phyloP scores from a whole-genome alignment of 1,140 invertebrate species.

The Listronotus oregonensis region DNA sequence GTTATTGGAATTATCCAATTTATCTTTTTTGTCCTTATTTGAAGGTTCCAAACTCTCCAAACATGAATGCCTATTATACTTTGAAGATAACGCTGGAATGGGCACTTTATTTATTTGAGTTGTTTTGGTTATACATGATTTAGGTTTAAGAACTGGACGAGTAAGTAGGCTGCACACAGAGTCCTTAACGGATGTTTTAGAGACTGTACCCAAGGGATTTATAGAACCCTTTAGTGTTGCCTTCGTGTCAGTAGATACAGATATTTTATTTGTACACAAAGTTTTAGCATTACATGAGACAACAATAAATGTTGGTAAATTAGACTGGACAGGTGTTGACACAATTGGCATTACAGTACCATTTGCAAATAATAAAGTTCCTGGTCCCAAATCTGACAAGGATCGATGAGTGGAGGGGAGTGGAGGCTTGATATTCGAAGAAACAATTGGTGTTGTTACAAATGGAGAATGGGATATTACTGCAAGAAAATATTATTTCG shows the following conservation, averaged over 20 bases:
- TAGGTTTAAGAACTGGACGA: slow-evolving; percentile 41
- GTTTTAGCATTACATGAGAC: slow-evolving; percentile 20
- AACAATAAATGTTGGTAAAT: slow-evolving; percentile 31
- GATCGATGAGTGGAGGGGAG: slow-evolving; percentile 18
- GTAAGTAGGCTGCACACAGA: slow-evolving; percentile 9
- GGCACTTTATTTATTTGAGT: slow-evolving; percentile 74
- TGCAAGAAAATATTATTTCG: slow-evolving; percentile 28
- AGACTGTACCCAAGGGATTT: neutral
- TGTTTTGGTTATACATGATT: slow-evolving; percentile 60
- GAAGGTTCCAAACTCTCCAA: neutral
- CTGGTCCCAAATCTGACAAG: slow-evolving; percentile 40
- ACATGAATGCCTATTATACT: slow-evolving; percentile 41
- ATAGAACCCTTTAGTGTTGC: neutral
- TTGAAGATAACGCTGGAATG: slow-evolving; percentile 66
- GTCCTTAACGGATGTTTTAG: slow-evolving; percentile 23
- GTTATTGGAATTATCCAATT: neutral
- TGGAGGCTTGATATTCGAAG: slow-evolving; percentile 35
- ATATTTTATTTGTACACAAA: neutral
- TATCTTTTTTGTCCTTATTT: slow-evolving; percentile 24
- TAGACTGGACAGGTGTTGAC: slow-evolving; percentile 28
- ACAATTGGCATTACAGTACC: slow-evolving; percentile 47
- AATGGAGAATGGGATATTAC: slow-evolving; percentile 44
- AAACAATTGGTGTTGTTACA: slow-evolving; percentile 40
- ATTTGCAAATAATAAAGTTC: slow-evolving; percentile 50
- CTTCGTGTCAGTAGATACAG: neutral